These are phyloP conservation scores for Smittia sp. DNA, from an alignment of 2,888 invertebrate species.

Conservation along the genomic window DNA sequence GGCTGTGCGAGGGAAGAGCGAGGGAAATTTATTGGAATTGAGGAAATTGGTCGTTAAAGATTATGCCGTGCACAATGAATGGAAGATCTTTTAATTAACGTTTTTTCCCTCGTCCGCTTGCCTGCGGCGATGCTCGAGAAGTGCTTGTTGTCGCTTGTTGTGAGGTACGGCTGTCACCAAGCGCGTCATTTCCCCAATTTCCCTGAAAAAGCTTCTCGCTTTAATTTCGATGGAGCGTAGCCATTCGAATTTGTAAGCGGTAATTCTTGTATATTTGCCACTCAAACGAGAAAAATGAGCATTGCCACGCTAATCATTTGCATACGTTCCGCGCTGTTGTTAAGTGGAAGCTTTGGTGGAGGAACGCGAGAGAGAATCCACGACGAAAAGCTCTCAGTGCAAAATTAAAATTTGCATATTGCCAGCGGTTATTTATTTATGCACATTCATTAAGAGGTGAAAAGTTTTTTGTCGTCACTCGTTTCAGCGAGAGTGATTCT, in stretches of 20 bases:
- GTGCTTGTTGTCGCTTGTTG: no score
- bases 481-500: not conserved
- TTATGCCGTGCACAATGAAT: constrained; percentile 29
- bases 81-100: constrained; percentile 31
- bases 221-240: no score
- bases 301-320: constrained; percentile 30
- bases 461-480: not conserved
- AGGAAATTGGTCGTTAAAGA: constrained; percentile 37
- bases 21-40: constrained; percentile 27
- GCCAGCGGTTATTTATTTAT: constrained; percentile 32
- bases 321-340: constrained; percentile 1
- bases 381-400: constrained; percentile 18
- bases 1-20: not conserved
- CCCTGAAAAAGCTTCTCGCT: no score
- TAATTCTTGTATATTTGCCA: not conserved
- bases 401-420: constrained; percentile 35
- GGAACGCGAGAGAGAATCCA: not conserved
- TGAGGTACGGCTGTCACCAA: no score
- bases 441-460: constrained; percentile 33
- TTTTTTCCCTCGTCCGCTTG: not conserved
- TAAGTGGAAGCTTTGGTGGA: not conserved
- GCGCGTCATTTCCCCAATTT: no score
- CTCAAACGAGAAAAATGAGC: not conserved
- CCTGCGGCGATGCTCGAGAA: no score
- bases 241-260: not conserved